Evolutionary conservation across 2,797 vertebrate species (phyloP), one percentile per base, ranked within the genome.

Genomic region (Eutrigla gurnardus): DNA sequence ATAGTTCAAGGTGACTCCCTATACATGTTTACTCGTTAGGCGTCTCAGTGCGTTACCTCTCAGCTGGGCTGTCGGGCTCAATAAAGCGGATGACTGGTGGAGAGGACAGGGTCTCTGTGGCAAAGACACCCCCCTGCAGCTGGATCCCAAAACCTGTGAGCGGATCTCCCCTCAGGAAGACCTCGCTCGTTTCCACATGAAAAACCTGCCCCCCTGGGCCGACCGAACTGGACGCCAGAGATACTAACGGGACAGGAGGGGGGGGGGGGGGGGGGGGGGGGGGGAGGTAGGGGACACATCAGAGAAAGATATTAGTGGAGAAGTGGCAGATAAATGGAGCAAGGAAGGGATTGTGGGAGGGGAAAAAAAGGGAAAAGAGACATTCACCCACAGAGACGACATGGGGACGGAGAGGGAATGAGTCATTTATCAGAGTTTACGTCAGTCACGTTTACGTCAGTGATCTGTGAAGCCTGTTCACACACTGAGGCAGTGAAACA

Each of bases 81-180:
- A 99, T 97, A 90, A 99, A 98, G 85, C 97, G 96, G 90, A 99
- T 94, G 60, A 97, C 94, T 17, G 98, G 97, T 0, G 98, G 98
- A 54, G 96, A 94, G 2, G 97, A 98, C 83, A 99, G 93, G 25
- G 96, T 96, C 91, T 99, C 98, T 0, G 97, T 99, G 85, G 97
- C 97, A 81, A 99, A 99, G 91, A 99, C 96, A 50, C 98, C 97
- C n/a, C 98, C 98, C 86, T 99, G 98, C 64, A 99, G 97, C 94
- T 99, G 98, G 75, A 99, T 94, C 90, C 98, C 98, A 5, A 99
- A 99, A 87, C 98, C 97, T 40, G 96, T 96, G 90, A 99, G 95
- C 1, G 97, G 97, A 80, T 99, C 97, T 61, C 98, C 98, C 80
- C 96, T 96, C 82, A 99, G 96, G 86, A 97, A 18, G 60, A 99